Evolutionary conservation across 2,797 vertebrate species (phyloP), one percentile per base, ranked within the genome.

Genomic region (Adelosebastes latens): DNA sequence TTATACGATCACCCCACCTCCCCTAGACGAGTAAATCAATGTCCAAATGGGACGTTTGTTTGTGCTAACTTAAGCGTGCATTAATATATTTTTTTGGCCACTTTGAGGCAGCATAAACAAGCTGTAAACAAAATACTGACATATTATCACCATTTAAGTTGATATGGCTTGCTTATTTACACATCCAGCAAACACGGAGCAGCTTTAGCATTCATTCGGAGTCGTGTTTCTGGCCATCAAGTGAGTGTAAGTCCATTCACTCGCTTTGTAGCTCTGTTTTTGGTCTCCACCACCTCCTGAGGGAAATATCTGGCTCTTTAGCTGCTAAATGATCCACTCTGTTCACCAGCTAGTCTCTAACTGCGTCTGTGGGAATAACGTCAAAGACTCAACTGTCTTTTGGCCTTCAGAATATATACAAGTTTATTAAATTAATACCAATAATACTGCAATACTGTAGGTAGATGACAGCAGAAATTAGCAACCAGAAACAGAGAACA

Each of bases 11-110:
- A 63, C 25, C 22, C 11, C 53, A 56, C 55, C 55, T 27, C 55
- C 5, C 24, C 0, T 8, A 22, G 53, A 24, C 22, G 22, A 56
- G n/a, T 13, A 0, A 56, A 56, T 56, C 53, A 22, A 25, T 18
- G 10, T 55, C 53, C 0, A 0, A 24, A 53, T 53, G 52, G 8
- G 18, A 0, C 18, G 18, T 52, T 32, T 52, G 18, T 52, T 52
- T 52, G 46, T 52, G 46, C 8, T 46, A 49, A 49, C 42, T 49
- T 49, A 49, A 49, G 0, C 42, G 18, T 49, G 18, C 42, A 49
- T 49, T 49, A 0, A 49, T 49, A 49, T 49, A 18, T 49, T 49
- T 9, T 52, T n/a, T 52, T n/a, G 18, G 46, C 46, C 18, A 52
- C 46, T 52, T 52, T n/a, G 46, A 52, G 46, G 46, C 18, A 0